Base-by-base conservation (phyloP, 1,140 invertebrate species). In the Drosophila saltans region DNA sequence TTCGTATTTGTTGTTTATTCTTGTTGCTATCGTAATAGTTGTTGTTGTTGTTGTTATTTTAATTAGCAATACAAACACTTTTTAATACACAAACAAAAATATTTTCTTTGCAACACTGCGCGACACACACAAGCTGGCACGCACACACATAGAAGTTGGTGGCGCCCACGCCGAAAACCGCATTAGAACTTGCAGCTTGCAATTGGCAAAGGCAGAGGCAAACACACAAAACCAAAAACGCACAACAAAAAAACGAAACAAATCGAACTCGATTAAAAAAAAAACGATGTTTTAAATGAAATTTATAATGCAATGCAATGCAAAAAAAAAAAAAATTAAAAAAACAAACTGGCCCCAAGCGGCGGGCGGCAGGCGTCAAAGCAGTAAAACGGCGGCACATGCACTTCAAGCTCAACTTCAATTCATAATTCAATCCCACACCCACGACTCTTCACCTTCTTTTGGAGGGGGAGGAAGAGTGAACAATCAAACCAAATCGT, bases 151-250 rank as follows among this genome's bases (percentile, higher is more conserved):
- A 48, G 48, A 60, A 52, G 60, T 61, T 43, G 48, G 55, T 57
- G 68, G 76, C 83, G 80, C 83, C 83, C 83, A 88, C 83, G 83
- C 83, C 80, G 70, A 73, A 76, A 73, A 80, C 83, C 82, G 79
- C 78, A 73, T 72, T 75, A 72, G 83, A 88, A 88, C 83, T 84
- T 84, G 83, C 88, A 89, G 88, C 88, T 88, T 88, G 84, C 83
- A 86, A 88, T 80, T 69, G 45, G 76, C 80, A 36, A 36, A 36
- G 33, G 6, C 33, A 36, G 33, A 36, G 33, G 33, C 33, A 36
- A 36, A 30, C 2, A 30, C 28, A 30, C 16, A 78, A 71, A 48
- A 21, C 45, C 16, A 48, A 43, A 52, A 52, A 52, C 45, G 45
- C 45, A 52, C 45, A 52, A 52, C 45, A 52, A 52, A 52, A 36